These are phyloP conservation scores for Brachypodius melanocephalos DNA, from an alignment of 2,113 vertebrate species.

Conservation along the genomic window DNA sequence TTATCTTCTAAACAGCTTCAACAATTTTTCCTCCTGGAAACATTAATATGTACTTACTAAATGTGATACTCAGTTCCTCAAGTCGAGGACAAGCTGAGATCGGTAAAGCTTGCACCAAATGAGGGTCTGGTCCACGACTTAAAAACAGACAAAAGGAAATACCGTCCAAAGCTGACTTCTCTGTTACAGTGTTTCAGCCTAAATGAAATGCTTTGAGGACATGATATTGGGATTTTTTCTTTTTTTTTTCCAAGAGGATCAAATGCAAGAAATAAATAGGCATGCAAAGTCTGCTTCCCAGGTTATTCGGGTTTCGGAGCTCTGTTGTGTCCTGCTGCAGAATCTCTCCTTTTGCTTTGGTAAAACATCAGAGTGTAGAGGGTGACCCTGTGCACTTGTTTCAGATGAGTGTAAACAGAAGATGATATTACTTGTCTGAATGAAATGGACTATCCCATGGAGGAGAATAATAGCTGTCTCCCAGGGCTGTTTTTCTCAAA, in stretches of 20 bases:
- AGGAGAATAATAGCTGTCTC: slow-evolving; percentile 79
- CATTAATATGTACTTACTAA: not conserved
- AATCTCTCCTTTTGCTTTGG: slow-evolving; percentile 58
- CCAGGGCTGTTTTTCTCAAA: slow-evolving; percentile 72
- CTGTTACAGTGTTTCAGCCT: slow-evolving; percentile 8
- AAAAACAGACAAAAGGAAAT: slow-evolving; percentile 34
- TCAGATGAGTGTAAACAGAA: slow-evolving; percentile 76
- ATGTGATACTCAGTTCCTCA: not conserved
- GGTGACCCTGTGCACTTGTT: slow-evolving; percentile 66
- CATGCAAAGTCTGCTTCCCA: slow-evolving; percentile 52
- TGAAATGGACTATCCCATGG: slow-evolving; percentile 74
- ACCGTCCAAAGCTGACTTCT: slow-evolving; percentile 18
- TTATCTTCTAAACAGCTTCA: not conserved
- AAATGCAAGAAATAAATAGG: slow-evolving; percentile 58
- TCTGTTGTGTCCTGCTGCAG: slow-evolving; percentile 25
- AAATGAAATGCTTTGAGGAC: slow-evolving; percentile 52
- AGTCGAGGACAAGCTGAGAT: not conserved
- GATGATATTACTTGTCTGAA: slow-evolving; percentile 74
- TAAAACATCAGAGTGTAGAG: slow-evolving; percentile 65
- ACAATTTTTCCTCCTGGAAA: not conserved
- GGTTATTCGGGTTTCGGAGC: slow-evolving; percentile 50
- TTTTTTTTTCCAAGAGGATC: slow-evolving; percentile 1
- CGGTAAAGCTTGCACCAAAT: not conserved
- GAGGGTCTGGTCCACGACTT: not conserved
- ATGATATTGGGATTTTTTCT: slow-evolving; percentile 19